phyloP scores from a whole-genome alignment of 2,888 invertebrate genomes.

The Slavum lentiscoides region DNA sequence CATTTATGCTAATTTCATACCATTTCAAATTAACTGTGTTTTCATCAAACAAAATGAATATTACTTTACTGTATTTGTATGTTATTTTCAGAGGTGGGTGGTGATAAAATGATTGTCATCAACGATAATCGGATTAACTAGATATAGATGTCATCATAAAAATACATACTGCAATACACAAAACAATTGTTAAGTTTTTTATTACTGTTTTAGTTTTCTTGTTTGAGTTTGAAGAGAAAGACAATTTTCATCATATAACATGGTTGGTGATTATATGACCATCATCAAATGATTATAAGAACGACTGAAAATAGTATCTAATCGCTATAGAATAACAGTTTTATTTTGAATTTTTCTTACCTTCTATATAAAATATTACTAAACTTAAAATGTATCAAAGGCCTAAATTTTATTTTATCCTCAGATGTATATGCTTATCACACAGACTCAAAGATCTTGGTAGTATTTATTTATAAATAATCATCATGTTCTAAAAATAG shows the following conservation, averaged over 20 bases:
- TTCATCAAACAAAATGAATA: background rate
- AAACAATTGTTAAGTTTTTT: background rate
- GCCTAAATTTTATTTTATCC: background rate
- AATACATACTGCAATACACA: background rate
- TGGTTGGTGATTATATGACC: background rate
- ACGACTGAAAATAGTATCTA: too few species aligned
- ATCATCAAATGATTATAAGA: too few species aligned
- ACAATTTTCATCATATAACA: background rate
- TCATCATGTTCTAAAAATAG: slow-evolving; percentile 1
- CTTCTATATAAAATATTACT: slow-evolving; percentile 14
- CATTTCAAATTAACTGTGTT: slow-evolving; percentile 13
- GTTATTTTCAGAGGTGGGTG: background rate
- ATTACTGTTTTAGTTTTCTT: background rate
- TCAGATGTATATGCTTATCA: slow-evolving; percentile 14
- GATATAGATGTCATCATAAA: slow-evolving; percentile 34
- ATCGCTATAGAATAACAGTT: too few species aligned
- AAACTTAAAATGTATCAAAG: background rate
- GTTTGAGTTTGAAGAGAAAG: background rate
- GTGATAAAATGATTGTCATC: slow-evolving; percentile 41
- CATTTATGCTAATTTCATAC: background rate
- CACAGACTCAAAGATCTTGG: slow-evolving; percentile 35
- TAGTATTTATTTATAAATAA: slow-evolving; percentile 24
- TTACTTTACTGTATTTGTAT: background rate
- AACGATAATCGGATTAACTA: slow-evolving; percentile 16
- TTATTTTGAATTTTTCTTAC: too few species aligned